These are phyloP conservation scores for Anolis carolinensis DNA, from an alignment of 2,113 vertebrate species.

Conservation along the genomic window DNA sequence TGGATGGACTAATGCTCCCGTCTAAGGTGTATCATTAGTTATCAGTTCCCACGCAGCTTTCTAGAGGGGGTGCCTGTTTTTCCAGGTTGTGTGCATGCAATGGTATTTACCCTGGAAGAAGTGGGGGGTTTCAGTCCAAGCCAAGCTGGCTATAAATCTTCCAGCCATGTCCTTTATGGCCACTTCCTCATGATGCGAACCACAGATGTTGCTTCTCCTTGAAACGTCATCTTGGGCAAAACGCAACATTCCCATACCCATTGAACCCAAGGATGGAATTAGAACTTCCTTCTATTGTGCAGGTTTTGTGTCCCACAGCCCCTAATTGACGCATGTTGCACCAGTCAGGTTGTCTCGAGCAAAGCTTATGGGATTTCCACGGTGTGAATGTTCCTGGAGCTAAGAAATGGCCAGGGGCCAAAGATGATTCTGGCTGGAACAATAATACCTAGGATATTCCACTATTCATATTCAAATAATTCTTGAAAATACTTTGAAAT, in stretches of 20 bases:
- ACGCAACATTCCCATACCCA: slow-evolving; percentile 68
- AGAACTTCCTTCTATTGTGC: slow-evolving; percentile 82
- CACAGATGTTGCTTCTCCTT: slow-evolving; percentile 74
- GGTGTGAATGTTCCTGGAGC: slow-evolving; percentile 57
- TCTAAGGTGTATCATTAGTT: not conserved
- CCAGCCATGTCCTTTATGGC: slow-evolving; percentile 23
- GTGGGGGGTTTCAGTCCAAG: not conserved
- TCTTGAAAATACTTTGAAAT: slow-evolving; percentile 2
- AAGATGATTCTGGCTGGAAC: slow-evolving; percentile 61
- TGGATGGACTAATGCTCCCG: not conserved
- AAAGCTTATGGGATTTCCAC: slow-evolving; percentile 48
- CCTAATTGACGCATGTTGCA: slow-evolving; percentile 76
- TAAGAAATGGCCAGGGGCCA: slow-evolving; percentile 61
- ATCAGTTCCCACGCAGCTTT: not conserved
- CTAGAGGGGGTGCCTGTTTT: not conserved
- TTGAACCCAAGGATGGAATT: slow-evolving; percentile 80
- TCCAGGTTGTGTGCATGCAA: not conserved
- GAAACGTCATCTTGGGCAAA: slow-evolving; percentile 42
- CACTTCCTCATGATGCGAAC: slow-evolving; percentile 70
- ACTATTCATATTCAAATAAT: slow-evolving; percentile 44
- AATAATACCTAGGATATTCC: slow-evolving; percentile 39
- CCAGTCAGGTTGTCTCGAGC: slow-evolving; percentile 55
- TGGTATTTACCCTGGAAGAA: not conserved
- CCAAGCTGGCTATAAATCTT: slow-evolving; percentile 57
- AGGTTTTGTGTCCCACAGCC: slow-evolving; percentile 62